phyloP scores from a whole-genome alignment of 2,113 vertebrate species.

The Hystrix brachyura region DNA sequence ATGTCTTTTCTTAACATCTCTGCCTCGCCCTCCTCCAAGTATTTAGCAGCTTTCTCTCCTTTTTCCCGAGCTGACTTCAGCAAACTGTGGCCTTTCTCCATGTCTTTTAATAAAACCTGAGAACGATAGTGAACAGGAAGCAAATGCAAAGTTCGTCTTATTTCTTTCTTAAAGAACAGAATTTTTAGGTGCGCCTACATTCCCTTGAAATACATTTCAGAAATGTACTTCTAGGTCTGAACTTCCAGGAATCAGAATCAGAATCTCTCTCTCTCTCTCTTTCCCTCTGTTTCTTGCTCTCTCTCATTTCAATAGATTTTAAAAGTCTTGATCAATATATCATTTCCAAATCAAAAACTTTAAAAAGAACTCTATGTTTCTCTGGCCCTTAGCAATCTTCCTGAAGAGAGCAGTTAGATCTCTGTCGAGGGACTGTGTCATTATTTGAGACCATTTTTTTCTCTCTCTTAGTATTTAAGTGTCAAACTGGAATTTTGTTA shows the following conservation, averaged over 20 bases:
- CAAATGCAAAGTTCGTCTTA: neutral
- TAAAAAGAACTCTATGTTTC: neutral
- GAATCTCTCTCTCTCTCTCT: neutral
- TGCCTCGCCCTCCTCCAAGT: slow-evolving; percentile 91
- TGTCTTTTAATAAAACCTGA: slow-evolving; percentile 90
- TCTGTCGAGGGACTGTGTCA: accelerated
- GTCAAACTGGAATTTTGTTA: neutral
- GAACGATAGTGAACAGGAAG: neutral
- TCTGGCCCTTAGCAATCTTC: neutral
- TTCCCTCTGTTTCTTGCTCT: neutral
- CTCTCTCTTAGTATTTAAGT: neutral
- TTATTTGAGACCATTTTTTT: neutral
- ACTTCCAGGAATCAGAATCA: neutral
- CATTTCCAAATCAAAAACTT: neutral
- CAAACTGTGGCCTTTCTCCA: slow-evolving; percentile 94
- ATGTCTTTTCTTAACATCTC: slow-evolving; percentile 92
- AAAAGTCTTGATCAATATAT: neutral
- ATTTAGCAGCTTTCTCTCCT: slow-evolving; percentile 91
- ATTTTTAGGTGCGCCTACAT: neutral
- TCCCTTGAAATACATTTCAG: neutral
- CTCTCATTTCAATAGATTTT: neutral
- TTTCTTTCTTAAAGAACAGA: neutral
- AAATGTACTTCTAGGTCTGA: neutral
- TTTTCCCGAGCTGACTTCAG: slow-evolving; percentile 95
- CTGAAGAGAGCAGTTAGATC: neutral